Evolutionary conservation across 2,113 vertebrate species (phyloP), one percentile per base, ranked within the genome.

Genomic region (Sylvietta virens): DNA sequence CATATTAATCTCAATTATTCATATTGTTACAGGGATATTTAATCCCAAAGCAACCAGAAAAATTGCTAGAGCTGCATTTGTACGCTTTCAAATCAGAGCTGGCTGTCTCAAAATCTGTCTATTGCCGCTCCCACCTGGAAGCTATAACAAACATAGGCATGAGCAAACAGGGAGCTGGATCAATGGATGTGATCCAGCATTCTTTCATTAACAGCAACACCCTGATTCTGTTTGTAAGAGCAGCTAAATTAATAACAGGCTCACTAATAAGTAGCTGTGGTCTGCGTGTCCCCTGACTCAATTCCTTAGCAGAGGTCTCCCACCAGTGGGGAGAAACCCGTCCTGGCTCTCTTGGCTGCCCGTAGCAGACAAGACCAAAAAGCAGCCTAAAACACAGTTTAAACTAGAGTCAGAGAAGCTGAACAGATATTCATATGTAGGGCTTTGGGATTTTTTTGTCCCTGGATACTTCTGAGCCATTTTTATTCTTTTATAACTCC

Each of bases 121-220:
- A 0, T 1, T 33, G 40, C 23, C 4, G 9, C 67, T 66, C 39
- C 71, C 26, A 62, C 39, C 22, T 7, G 47, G 37, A 21, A 61
- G 27, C 40, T 62, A 31, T 19, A 70, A 15, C 0, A 0, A 70
- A 61, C 14, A 0, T 1, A 13, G 22, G 6, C 11, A 8, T 1
- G 24, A 80, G 17, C 1, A 1, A 81, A 60, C 23, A 6, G 13
- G 1, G 6, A 83, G 37, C 31, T 64, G 48, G 27, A 42, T 64
- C 54, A 31, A 14, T 5, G 7, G 60, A 20, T n/a, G n/a, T n/a
- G n/a, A n/a, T n/a, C n/a, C n/a, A n/a, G n/a, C n/a, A n/a, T n/a
- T 6, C 22, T 39, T 26, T 53, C 56, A 22, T 30, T 39, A 66
- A 61, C 18, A 78, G n/a, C 19, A 65, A 37, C 21, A 65, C 6